A percentile compares a stretch with the other conserved stretches of the same genome.
phyloP scores from a whole-genome alignment of 30 jellyfish, hydroid and myxozoan genomes.

The Phacellophora camtschatica region DNA sequence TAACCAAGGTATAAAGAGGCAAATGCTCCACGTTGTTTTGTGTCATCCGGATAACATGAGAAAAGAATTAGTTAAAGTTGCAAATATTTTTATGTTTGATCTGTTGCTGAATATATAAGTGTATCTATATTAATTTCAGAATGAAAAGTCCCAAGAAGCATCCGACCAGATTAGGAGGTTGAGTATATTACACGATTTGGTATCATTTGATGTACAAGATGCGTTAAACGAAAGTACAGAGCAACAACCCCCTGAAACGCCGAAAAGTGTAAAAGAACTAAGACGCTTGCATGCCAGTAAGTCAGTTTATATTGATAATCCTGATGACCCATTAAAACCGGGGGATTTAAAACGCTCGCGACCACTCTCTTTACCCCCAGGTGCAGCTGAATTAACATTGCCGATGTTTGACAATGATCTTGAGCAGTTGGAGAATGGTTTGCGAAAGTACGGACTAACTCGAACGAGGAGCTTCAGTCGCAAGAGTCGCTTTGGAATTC shows the following conservation, averaged over 20 bases:
- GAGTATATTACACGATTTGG: constrained; percentile 70
- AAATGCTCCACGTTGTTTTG: too few relatives aligned
- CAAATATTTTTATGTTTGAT: too few relatives aligned
- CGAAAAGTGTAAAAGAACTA: constrained; percentile 23
- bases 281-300: constrained; percentile 64
- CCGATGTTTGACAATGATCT: not conserved
- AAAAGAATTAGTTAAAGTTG: too few relatives aligned
- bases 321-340: constrained; percentile 59
- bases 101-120: too few relatives aligned
- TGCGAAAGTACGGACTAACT: constrained; percentile 55
- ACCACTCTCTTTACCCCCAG: constrained; percentile 69
- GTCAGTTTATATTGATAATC: constrained; percentile 57
- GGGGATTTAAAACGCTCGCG: constrained; percentile 67
- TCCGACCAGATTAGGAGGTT: constrained; percentile 52
- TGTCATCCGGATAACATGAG: too few relatives aligned
- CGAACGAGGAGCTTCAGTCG: constrained; percentile 64
- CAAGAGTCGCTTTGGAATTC: constrained; percentile 40
- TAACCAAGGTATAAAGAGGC: too few relatives aligned
- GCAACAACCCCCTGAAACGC: constrained; percentile 23
- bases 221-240: not conserved
- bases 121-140: not conserved
- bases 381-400: not conserved
- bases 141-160: constrained; percentile 49
- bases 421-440: constrained; percentile 24
- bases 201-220: constrained; percentile 27